Conservation (phyloP, 2,797 vertebrate genomes). For the Chrysocyon brachyurus region DNA sequence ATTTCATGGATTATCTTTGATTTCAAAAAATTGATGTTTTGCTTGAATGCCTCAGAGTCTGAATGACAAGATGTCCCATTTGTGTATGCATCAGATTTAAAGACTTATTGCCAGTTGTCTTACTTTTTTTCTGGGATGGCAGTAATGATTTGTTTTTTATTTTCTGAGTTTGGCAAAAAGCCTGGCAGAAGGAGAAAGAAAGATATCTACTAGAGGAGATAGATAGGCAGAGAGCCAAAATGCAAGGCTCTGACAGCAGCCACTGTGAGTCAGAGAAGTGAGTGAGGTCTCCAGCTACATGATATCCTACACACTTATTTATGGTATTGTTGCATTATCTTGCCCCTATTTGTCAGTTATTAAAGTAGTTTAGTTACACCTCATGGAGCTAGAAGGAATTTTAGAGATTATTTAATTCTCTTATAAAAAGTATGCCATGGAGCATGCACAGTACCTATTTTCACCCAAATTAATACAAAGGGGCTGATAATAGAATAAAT, state of each 20-base stretch:
- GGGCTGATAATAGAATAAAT: neutral
- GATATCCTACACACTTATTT: neutral
- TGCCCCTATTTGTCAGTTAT: neutral
- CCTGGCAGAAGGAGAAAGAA: neutral
- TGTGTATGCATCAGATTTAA: neutral
- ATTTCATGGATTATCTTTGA: neutral
- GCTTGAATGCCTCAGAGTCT: neutral
- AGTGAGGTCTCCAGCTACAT: neutral
- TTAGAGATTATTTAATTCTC: slow-evolving; percentile 24
- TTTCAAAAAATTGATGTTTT: neutral
- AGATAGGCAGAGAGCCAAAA: neutral
- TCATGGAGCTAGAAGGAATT: neutral
- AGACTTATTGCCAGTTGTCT: neutral
- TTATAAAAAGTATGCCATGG: neutral
- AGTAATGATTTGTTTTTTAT: slow-evolving; percentile 6
- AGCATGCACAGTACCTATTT: neutral
- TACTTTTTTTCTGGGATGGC: neutral
- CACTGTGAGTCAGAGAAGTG: neutral
- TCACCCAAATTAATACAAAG: neutral
- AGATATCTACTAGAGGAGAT: neutral
- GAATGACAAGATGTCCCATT: neutral
- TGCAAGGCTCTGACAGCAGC: neutral
- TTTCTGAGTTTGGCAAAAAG: slow-evolving; percentile 5
- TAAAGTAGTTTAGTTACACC: neutral
- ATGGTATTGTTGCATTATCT: neutral